Conservation (phyloP, 2,113 vertebrate genomes). For the Neolamprologus toae region DNA sequence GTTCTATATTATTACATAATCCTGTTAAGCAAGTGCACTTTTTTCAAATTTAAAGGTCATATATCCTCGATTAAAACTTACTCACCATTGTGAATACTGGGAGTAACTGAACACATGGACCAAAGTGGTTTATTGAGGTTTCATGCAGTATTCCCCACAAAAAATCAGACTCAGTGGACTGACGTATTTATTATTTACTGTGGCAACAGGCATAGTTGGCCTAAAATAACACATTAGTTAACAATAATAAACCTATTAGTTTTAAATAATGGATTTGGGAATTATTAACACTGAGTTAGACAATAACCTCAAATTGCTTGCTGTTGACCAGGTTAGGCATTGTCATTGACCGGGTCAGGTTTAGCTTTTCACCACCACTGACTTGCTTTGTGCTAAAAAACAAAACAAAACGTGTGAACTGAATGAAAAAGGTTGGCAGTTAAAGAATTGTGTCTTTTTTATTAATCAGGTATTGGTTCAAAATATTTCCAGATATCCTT, state of each 20-base stretch:
- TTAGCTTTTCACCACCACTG: neutral
- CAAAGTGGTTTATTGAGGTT: neutral
- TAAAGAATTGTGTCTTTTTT: neutral
- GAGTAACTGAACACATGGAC: neutral
- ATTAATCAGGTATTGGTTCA: neutral
- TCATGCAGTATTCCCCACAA: neutral
- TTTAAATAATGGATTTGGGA: neutral
- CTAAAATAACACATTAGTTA: neutral
- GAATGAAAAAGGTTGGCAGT: neutral
- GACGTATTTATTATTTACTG: neutral
- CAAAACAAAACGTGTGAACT: neutral
- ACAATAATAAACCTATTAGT: neutral
- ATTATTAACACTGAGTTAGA: neutral
- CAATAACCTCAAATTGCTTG: neutral
- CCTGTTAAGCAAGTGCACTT: neutral
- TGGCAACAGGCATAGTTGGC: neutral
- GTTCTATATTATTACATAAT: neutral
- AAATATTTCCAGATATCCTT: neutral
- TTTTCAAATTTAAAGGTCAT: neutral
- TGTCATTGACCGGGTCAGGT: neutral
- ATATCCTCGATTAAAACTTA: neutral
- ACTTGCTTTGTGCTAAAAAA: neutral
- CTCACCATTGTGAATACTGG: neutral
- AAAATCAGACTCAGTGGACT: neutral
- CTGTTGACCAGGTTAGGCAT: neutral